Evolutionary conservation across 2,888 invertebrate species (phyloP), one percentile per base, ranked within the genome.

Genomic region (Macropis europaea): DNA sequence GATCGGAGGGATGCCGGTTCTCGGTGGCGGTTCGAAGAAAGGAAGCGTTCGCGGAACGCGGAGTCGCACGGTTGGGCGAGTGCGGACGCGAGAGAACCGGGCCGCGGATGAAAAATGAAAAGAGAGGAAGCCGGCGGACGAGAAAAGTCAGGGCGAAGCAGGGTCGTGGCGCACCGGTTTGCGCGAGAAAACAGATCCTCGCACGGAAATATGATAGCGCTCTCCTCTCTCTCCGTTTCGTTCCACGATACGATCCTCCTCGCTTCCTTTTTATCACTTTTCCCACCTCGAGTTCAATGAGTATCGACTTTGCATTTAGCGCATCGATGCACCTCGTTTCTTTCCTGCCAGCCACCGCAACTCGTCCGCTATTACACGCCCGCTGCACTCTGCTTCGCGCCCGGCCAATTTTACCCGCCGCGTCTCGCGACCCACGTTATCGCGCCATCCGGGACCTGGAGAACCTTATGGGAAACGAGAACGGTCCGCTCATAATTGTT

Each of bases 301-400:
- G 69, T 79, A 84, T 84, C 79, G 78, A 76, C 76, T 84, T 82
- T 70, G 69, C 78, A 76, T 82, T 83, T 76, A 53, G 66, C 43
- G 15, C 61, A 73, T 61, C 64, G 66, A 73, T 73, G 68, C 62
- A 13, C 32, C 50, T 45, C 40, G 38, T 62, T 28, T 30, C 47
- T 42, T 3, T 30, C 30, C 56, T 15, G 5, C 61, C n/a, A 7
- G 56, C 56, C 24, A 30, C 45, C 15, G 24, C 56, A 45, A 57
- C 45, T n/a, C 9, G 45, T 9, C 24, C 34, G 24, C 24, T 34
- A n/a, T n/a, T n/a, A n/a, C n/a, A n/a, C n/a, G n/a, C n/a, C n/a
- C n/a, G n/a, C n/a, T n/a, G n/a, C 19, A 11, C n/a, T 42, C 22
- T 22, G 11, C 19, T 9, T 22, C 11, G 17, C 4, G 19, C 11